Base-by-base conservation (phyloP, 2,113 vertebrate genomes). In the Tonatia bakeri region DNA sequence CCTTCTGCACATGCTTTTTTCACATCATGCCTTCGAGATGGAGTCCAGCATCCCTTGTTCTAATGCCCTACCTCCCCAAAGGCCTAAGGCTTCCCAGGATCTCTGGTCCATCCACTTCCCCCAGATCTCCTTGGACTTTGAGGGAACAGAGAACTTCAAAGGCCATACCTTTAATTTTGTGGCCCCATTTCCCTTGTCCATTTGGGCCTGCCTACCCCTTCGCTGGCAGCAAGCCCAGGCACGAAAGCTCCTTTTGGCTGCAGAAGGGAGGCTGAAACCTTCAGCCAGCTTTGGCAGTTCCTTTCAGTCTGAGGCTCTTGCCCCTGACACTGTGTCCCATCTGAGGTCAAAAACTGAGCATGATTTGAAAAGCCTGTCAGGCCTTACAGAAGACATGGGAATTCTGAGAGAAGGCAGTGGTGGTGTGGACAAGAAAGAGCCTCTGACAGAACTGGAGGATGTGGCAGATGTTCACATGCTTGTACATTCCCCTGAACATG, bases 81-180 rank as follows among this genome's bases (percentile, higher is more conserved):
- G 81, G 94, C 97, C 96, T 33, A 97, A 97, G 17, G 98, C 99
- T 73, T 98, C 99, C n/a, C 98, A 98, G 97, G 99, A 99, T 76
- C 97, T 99, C 45, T 99, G 99, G 99, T 99, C 98, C 54, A 22
- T 99, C 95, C 98, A 99, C 94, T 98, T 99, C 94, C 99, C 98
- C 59, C 98, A 98, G 83, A 98, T 99, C 76, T 98, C 98, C 5
- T 91, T 99, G 64, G 98, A 98, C 69, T 99, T 99, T 2, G 99
- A 99, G 75, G 99, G 99, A n/a, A 98, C 99, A 1, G 99, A 99
- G 86, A 98, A 98, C 81, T 99, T 98, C 61, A 99, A 98, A 98
- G 99, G 99, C 75, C 99, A 96, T 97, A 94, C 98, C 19, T 98
- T 99, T 69, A 98, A 98, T 72, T 99, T 99, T 88, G 96, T 99